A percentile compares a stretch with the other conserved stretches of the same genome.
Evolutionary conservation across 2,888 invertebrate species (phyloP).

Genomic region (Synergus umbraculus): DNA sequence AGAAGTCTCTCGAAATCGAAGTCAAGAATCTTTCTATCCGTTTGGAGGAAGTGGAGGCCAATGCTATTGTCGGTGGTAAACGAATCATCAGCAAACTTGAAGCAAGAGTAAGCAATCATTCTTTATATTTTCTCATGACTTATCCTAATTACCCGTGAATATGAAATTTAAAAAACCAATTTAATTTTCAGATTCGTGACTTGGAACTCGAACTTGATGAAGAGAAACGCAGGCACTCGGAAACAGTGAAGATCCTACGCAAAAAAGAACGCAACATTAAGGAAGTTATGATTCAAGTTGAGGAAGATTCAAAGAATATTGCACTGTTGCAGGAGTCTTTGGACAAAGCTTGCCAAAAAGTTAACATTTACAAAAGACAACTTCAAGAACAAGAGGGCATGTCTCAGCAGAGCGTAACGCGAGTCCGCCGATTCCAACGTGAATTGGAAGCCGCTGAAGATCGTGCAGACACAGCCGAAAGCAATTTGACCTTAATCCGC

Average conservation of each 20-base stretch:
- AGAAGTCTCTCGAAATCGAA: constrained; percentile 98
- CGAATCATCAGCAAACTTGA: constrained; percentile 99
- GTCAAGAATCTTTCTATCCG: constrained; percentile 96
- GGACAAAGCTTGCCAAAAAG: constrained; percentile 92
- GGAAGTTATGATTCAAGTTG: constrained; percentile 96
- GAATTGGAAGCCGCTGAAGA: constrained; percentile 98
- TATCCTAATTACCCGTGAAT: neutral
- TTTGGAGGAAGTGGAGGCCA: constrained; percentile 97
- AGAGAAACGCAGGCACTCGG: constrained; percentile 97
- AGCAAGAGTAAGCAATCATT: constrained; percentile 81
- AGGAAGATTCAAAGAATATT: constrained; percentile 98
- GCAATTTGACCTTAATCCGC: constrained; percentile 95
- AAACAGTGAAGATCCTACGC: constrained; percentile 97
- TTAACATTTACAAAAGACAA: constrained; percentile 97
- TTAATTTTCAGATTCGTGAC: constrained; percentile 87
- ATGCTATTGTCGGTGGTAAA: constrained; percentile 97
- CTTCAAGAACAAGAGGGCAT: constrained; percentile 95
- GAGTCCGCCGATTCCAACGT: constrained; percentile 98
- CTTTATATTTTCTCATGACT: neutral
- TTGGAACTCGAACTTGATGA: constrained; percentile 96
- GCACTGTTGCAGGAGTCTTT: constrained; percentile 92
- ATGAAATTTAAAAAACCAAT: constrained; percentile 20
- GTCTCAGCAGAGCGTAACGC: constrained; percentile 94
- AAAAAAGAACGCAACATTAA: constrained; percentile 98
- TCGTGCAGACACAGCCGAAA: constrained; percentile 96